Evolutionary conservation across 2,113 vertebrate genomes (phyloP), one percentile per base, ranked within the genome.

Genomic region (Antennarius striatus): DNA sequence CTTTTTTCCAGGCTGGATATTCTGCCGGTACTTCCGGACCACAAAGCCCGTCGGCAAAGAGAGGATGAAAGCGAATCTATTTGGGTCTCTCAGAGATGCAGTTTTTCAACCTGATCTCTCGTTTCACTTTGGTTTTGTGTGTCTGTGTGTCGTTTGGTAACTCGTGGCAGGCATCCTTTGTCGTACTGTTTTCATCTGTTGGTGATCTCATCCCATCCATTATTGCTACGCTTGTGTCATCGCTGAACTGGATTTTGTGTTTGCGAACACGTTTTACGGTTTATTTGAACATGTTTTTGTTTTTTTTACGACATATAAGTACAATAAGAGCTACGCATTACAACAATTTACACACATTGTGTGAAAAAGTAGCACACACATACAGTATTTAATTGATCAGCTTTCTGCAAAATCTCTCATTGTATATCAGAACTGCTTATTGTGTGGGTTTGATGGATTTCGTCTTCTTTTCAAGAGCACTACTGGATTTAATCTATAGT

Each of bases 91-190:
- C 59, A 15, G 50, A 77, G 72, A 79, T 75, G 57, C 63, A 62
- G 52, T 75, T 82, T 79, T 71, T 59, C 46, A 64, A 51, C 53
- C 42, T 62, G 67, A 71, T 71, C 50, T 71, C 49, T 60, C 50
- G 58, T 79, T 79, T 71, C 56, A 58, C 63, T 84, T 83, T 75
- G 49, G 52, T 67, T 61, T 58, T 63, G 65, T 80, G 69, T 84
- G 88, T 68, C 48, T 56, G 55, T 58, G 81, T 77, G 68, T 72
- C 46, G 64, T 64, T 71, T 73, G 71, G 76, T 71, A 71, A 68
- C 75, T 69, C 45, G 60, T 49, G 55, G 39, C 56, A 55, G 63
- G 39, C 28, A 56, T 72, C 28, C 61, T 73, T 70, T 62, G 42
- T 45, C 22, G 8, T 5, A 10, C 39, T 58, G 48, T 45, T 48